Evolutionary conservation across 2,888 invertebrate species (phyloP), one percentile per base, ranked within the genome.

Genomic region (Drosophila kambysellisi): DNA sequence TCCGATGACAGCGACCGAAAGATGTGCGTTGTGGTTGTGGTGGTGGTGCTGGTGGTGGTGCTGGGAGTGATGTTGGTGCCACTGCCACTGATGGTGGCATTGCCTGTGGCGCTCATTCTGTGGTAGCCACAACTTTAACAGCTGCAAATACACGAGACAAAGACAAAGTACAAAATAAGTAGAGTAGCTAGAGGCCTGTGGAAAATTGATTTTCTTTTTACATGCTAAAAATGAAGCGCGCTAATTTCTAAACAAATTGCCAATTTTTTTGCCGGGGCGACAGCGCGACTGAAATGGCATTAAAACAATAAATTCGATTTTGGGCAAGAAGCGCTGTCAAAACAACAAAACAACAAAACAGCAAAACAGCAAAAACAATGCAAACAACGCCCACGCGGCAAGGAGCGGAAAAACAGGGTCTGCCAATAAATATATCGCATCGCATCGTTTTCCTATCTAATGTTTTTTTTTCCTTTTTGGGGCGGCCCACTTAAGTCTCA

Each of bases 1-100:
- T 96, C 96, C 70, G 95, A 95, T 82, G 95, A 96, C 88, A 95
- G 94, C 46, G 96, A 96, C 54, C 95, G 94, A 91, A 95, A 94
- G 93, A 96, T 95, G 70, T 92, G 92, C 64, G 91, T 76, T 15
- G 48, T 43, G 35, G 30, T 67, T 25, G 15, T 4, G 15, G 39
- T 25, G 43, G 8, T 4, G 25, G 9, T 29, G 35, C 20, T 25
- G 17, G n/a, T 8, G 30, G 17, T 17, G 35, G 15, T 20, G 12
- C 5, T 12, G 12, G 12, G n/a, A 15, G 11, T 51, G 50, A 15
- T 41, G n/a, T 8, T 74, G 43, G 74, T 62, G 12, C 82, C 79
- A 17, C 70, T 64, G 12, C 70, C 56, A 56, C 4, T 29, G 12
- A 29, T 56, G 39, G 39, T 72, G 33, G 62, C 54, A 9, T 68